Conservation (phyloP, 92 coral and sea anemone genomes). For the Muricea muricata region DNA sequence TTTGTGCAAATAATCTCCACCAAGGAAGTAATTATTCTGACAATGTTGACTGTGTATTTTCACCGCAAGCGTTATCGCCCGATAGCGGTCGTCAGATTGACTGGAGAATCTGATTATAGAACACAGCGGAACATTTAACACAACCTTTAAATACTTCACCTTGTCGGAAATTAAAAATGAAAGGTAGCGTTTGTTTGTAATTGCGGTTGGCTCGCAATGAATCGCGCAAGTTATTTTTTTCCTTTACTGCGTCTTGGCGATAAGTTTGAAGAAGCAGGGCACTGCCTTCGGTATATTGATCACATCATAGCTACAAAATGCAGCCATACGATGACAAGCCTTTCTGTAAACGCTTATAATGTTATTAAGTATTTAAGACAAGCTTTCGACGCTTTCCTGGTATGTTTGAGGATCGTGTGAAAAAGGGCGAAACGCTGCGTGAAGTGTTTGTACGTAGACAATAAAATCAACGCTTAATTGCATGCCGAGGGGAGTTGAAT, state of each 20-base stretch:
- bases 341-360: conserved; percentile 39
- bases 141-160: conserved; percentile 24
- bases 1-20: neutral
- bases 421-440: conserved; percentile 28
- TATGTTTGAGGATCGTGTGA: conserved; percentile 30
- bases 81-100: conserved; percentile 23
- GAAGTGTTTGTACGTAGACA: conserved; percentile 43
- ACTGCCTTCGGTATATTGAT: conserved; percentile 5
- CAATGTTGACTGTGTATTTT: neutral
- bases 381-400: conserved; percentile 42
- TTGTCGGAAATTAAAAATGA: conserved; percentile 37
- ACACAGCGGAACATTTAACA: conserved; percentile 27
- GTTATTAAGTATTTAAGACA: conserved; percentile 35
- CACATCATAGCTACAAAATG: conserved; percentile 23
- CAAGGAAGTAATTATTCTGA: neutral
- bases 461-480: conserved; percentile 45
- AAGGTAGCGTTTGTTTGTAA: conserved; percentile 11
- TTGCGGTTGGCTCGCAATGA: conserved; percentile 24
- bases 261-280: conserved; percentile 4
- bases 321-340: conserved; percentile 27
- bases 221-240: conserved; percentile 36
- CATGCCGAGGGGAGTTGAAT: conserved; percentile 14
- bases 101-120: conserved; percentile 12
- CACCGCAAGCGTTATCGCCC: conserved; percentile 6
- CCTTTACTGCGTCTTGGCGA: conserved; percentile 6